Conservation (phyloP, 2,797 vertebrate species). For the Acipenser ruthenus region DNA sequence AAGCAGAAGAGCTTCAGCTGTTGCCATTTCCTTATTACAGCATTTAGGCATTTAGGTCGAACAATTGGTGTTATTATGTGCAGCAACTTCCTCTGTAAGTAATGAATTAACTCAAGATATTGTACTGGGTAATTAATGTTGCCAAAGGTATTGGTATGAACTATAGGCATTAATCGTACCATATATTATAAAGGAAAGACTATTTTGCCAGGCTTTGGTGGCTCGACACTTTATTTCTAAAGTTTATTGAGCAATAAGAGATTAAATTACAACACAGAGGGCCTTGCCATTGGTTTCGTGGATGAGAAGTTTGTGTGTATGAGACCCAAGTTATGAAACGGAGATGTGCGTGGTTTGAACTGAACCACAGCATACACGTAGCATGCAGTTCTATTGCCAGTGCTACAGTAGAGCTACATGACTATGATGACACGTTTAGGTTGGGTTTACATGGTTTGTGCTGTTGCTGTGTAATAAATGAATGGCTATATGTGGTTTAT, state of each 20-base stretch:
- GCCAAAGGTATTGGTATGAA: slow-evolving; percentile 80
- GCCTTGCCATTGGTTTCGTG: no score
- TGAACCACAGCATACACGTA: no score
- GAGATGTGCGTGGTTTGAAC: no score
- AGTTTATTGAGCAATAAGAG: slow-evolving; percentile 32
- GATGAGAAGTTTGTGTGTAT: no score
- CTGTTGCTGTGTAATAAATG: no score
- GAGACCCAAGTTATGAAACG: no score
- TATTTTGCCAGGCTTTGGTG: neutral
- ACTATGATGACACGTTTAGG: no score
- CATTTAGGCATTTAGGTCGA: slow-evolving; percentile 65
- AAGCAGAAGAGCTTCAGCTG: slow-evolving; percentile 77
- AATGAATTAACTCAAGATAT: slow-evolving; percentile 88
- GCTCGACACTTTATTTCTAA: slow-evolving; percentile 44
- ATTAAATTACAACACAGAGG: no score
- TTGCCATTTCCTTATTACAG: slow-evolving; percentile 89
- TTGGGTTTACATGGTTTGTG: no score
- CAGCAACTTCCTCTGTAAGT: slow-evolving; percentile 86
- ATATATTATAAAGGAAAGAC: slow-evolving; percentile 8
- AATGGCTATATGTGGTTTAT: no score
- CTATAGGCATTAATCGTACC: slow-evolving; percentile 49
- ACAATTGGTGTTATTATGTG: slow-evolving; percentile 95
- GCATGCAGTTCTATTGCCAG: no score
- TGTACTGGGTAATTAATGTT: slow-evolving; percentile 83
- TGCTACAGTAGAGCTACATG: no score